Base-by-base conservation (phyloP, 2,113 vertebrate genomes). In the Ascaphus truei region DNA sequence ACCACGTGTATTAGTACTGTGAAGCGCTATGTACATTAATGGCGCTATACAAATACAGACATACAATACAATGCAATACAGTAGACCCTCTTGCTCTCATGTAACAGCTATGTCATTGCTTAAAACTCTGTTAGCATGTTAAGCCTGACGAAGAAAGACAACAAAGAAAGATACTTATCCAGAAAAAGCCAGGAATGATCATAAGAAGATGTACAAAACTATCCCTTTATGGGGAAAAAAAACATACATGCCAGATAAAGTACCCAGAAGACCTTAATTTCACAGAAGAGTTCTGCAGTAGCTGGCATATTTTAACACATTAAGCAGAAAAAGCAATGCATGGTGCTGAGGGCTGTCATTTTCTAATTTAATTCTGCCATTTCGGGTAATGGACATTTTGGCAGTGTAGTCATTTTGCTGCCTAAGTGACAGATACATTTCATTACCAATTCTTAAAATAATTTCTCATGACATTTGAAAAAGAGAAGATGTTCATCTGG, bases 321-420 rank as follows among this genome's bases (percentile, higher is more conserved):
- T 89, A 89, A 89, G 86, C 81, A 88, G 83, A 89, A 86, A 79
- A 77, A 82, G 81, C 83, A 81, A 77, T 22, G 83, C 20, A 88
- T 86, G 86, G 89, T 89, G 87, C 81, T 85, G 84, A 87, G 80
- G 86, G 86, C 77, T 83, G 81, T 89, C 85, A 86, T 88, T 89
- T 86, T 89, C 83, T 89, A 87, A 89, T 90, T 87, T 86, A 88
- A 90, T 89, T 90, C 86, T 86, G 81, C 85, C 83, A 85, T 91
- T 90, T 89, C 84, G 81, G 86, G 87, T 91, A 89, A 90, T 89
- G 84, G 87, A 88, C 85, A 89, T 85, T 80, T 82, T 39, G 33
- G 73, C 79, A 76, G 80, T 79, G 77, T 76, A 68, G 73, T 73
- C 84, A 89, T 92, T 86, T 80, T 75, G 91, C 88, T 89, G 88